phyloP scores from a whole-genome alignment of 2,888 invertebrate genomes.

The Orthonevra nobilis region DNA sequence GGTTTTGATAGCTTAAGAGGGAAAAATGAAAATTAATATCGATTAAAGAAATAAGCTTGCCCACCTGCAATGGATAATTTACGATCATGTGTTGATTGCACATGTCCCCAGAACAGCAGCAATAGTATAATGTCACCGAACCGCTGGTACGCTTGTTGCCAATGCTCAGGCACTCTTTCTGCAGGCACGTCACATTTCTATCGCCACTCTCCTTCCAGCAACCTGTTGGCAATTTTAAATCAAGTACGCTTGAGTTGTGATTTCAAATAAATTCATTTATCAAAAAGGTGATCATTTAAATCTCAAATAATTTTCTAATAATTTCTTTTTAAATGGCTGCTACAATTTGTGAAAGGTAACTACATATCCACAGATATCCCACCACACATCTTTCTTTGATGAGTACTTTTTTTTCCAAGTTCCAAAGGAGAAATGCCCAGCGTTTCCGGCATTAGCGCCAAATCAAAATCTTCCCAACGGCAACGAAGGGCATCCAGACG shows the following conservation, averaged over 20 bases:
- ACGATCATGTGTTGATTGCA: conserved; percentile 84
- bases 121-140: conserved; percentile 83
- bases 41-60: background rate
- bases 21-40: background rate
- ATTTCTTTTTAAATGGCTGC: too few relatives aligned
- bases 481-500: background rate
- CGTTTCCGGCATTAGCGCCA: too few relatives aligned
- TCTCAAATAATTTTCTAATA: background rate
- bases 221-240: conserved; percentile 77
- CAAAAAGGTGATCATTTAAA: background rate
- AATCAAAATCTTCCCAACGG: background rate
- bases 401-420: background rate
- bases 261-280: background rate
- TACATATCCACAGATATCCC: too few relatives aligned
- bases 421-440: background rate
- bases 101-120: conserved; percentile 89
- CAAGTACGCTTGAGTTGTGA: background rate
- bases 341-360: too few relatives aligned
- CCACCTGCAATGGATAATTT: conserved; percentile 60
- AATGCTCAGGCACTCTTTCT: conserved; percentile 82
- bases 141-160: conserved; percentile 80
- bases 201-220: conserved; percentile 82
- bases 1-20: conserved; percentile 1
- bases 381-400: too few relatives aligned
- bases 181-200: conserved; percentile 81